Percentiles rank a stretch among this genome's conserved stretches.
These are phyloP conservation scores for Globodera ellingtonae DNA, from an alignment of 1,140 invertebrate genomes.

Conservation along the genomic window DNA sequence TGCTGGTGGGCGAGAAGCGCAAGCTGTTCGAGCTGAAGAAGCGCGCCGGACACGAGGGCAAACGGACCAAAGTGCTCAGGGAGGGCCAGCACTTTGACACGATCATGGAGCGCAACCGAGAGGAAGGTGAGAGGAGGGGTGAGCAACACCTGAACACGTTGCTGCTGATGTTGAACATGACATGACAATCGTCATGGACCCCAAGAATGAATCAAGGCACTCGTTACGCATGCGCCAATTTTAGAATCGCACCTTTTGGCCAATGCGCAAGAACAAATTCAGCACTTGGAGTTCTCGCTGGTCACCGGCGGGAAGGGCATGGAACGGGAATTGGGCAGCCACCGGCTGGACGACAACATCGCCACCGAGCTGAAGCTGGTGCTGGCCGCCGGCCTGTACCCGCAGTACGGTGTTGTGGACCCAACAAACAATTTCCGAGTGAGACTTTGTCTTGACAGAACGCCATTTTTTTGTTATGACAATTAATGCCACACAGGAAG, in stretches of 20 bases:
- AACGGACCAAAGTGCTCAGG: slow-evolving; percentile 39
- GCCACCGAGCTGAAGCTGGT: slow-evolving; percentile 40
- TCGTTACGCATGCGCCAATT: too few relatives aligned
- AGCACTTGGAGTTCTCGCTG: slow-evolving; percentile 46
- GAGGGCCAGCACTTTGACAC: slow-evolving; percentile 48
- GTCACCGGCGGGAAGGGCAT: slow-evolving; percentile 29
- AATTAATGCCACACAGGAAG: neutral
- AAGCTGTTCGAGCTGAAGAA: slow-evolving; percentile 47
- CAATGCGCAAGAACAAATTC: slow-evolving; percentile 23
- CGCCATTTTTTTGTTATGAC: too few relatives aligned
- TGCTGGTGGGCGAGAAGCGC: slow-evolving; percentile 45
- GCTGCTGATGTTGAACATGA: too few relatives aligned
- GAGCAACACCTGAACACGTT: too few relatives aligned
- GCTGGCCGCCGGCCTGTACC: slow-evolving; percentile 45
- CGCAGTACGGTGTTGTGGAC: slow-evolving; percentile 47
- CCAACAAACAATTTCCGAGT: slow-evolving; percentile 33
- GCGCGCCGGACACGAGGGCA: slow-evolving; percentile 37
- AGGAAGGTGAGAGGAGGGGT: slow-evolving; percentile 6
- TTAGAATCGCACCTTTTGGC: slow-evolving; percentile 14
- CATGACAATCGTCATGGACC: too few relatives aligned
- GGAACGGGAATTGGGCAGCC: slow-evolving; percentile 30
- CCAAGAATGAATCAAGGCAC: too few relatives aligned
- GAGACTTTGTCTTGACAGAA: neutral
- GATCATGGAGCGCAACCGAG: slow-evolving; percentile 33
- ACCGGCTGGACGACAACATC: slow-evolving; percentile 36